Base-by-base conservation (phyloP, 1,140 invertebrate species). In the Caenorhabditis latens region DNA sequence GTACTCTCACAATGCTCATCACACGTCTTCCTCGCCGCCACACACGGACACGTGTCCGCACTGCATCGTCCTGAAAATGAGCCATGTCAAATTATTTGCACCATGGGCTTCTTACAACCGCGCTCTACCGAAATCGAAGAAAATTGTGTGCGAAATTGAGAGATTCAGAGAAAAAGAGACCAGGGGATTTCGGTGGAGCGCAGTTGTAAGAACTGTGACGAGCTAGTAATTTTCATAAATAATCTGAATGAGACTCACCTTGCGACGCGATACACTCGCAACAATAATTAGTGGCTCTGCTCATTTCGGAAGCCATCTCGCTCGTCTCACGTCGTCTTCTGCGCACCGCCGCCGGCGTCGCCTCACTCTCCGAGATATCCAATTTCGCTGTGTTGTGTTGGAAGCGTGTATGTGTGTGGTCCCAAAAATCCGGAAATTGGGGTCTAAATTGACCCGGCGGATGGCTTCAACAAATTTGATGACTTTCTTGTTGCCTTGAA, bases 1-100 rank as follows among this genome's bases (percentile, higher is more conserved):
- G 91, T 90, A 87, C 88, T 90, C 87, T 92, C 91, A 65, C 91
- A 92, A 43, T 92, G 91, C 65, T 92, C 91, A 84, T 92, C 91
- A 85, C 91, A 92, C 87, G 92, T 92, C 83, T 91, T 88, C 67
- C 92, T 83, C 0, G 91, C 90, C 11, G 92, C 92, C 55, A 91
- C 91, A 86, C 91, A 92, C 24, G 92, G 92, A 82, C 91, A 92
- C 14, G 86, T 84, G 82, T 92, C 92, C 11, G 91, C 84, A 71
- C 87, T 89, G 71, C 91, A 92, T 48, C 91, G 88, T 75, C 84
- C 87, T 85, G 84, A n/a, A 85, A 85, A 50, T n/a, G 32, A 32
- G 2, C 32, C 0, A 32, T 1, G 2, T 21, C 11, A 83, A 50
- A 40, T 21, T 43, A 16, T 13, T 6, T 7, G 11, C 21, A 61